These are phyloP conservation scores for Tanypteryx hageni DNA, from an alignment of 2,888 invertebrate species.

Conservation along the genomic window DNA sequence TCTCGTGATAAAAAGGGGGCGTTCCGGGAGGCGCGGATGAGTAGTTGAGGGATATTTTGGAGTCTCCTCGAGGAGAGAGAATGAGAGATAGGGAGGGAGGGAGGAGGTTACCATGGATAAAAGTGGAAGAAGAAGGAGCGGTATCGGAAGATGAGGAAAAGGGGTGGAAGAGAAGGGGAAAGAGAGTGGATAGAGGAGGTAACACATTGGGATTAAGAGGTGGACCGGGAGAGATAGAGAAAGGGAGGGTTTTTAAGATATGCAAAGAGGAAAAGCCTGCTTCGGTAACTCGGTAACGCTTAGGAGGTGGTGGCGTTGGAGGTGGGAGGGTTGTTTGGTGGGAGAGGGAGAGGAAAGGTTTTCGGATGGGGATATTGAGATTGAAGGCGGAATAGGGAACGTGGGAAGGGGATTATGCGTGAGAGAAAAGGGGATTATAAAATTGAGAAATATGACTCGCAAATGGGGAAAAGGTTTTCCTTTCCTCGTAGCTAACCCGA, in stretches of 20 bases:
- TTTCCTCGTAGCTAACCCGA: neutral
- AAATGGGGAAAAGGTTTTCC: neutral
- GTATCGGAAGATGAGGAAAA: neutral
- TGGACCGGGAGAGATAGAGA: neutral
- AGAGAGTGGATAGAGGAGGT: neutral
- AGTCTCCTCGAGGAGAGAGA: neutral
- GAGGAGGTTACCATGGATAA: neutral
- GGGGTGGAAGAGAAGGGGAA: too few species aligned
- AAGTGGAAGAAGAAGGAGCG: neutral
- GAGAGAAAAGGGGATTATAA: neutral
- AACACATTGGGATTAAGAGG: conserved; percentile 14
- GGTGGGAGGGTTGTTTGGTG: neutral
- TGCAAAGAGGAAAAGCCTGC: neutral
- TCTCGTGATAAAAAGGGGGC: neutral
- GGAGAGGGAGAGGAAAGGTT: neutral
- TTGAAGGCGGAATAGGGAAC: neutral
- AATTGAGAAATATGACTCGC: neutral
- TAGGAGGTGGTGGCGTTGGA: too few species aligned
- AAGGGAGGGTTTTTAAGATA: neutral
- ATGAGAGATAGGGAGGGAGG: neutral
- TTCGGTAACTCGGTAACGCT: too few species aligned
- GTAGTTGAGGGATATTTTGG: neutral
- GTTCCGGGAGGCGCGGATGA: neutral
- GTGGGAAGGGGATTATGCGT: neutral
- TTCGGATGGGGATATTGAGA: neutral